Conservation (phyloP, 2,888 invertebrate species). For the Macropis europaea region DNA sequence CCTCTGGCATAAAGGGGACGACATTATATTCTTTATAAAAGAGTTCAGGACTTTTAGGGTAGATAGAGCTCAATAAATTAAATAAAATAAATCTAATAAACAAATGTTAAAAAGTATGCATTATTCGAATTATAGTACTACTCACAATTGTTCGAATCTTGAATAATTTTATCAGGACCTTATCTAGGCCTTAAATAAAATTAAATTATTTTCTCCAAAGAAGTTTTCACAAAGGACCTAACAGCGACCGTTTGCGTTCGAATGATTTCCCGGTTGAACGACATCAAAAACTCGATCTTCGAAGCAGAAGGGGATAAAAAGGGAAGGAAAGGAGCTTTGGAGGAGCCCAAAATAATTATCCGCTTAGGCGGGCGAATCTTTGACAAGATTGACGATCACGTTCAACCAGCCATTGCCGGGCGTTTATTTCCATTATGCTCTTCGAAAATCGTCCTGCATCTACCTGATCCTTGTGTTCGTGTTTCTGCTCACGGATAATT, state of each 20-base stretch:
- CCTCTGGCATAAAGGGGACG: no score
- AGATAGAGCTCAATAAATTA: no score
- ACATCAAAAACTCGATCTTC: not conserved
- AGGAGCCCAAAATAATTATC: slow-evolving; percentile 38
- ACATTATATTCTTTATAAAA: no score
- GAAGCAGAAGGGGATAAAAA: not conserved
- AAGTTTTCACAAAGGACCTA: no score
- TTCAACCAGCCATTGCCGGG: slow-evolving; percentile 3
- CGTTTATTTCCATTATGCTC: not conserved
- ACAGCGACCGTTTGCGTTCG: no score
- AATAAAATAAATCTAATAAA: no score
- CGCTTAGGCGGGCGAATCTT: slow-evolving; percentile 34
- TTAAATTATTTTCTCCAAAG: not conserved
- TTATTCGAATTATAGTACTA: no score
- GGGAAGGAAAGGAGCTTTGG: not conserved
- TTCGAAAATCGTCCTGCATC: slow-evolving; percentile 7
- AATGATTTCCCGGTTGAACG: slow-evolving; percentile 5
- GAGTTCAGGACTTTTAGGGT: no score
- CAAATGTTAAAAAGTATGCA: no score
- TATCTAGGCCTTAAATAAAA: not conserved
- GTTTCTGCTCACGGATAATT: slow-evolving; percentile 35
- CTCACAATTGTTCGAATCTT: no score
- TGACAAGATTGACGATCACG: slow-evolving; percentile 24
- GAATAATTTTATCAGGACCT: no score
- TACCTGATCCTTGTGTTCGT: slow-evolving; percentile 31